These are phyloP conservation scores for Chrysopa pallens DNA, from an alignment of 1,140 invertebrate species.

Conservation along the genomic window DNA sequence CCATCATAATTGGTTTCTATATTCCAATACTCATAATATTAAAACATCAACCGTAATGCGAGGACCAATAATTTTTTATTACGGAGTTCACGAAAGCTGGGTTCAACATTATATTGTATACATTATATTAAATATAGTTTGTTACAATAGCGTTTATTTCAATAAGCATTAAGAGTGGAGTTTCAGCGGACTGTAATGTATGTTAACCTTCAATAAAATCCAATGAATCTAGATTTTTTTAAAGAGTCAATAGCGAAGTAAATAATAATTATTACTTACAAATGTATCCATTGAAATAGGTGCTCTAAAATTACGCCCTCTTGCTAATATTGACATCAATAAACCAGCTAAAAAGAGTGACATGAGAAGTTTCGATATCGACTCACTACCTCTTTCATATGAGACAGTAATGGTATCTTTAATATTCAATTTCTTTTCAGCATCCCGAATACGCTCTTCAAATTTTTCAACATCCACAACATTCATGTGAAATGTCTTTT, in stretches of 20 bases:
- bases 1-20: too few relatives aligned
- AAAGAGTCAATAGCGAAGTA: neutral
- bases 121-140: too few relatives aligned
- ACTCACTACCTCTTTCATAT: conserved; percentile 60
- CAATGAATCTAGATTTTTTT: too few relatives aligned
- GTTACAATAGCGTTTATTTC: too few relatives aligned
- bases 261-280: conserved; percentile 31
- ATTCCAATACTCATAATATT: too few relatives aligned
- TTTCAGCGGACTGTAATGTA: too few relatives aligned
- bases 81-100: too few relatives aligned
- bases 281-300: conserved; percentile 56
- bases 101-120: too few relatives aligned
- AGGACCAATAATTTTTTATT: too few relatives aligned
- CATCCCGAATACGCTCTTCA: conserved; percentile 72
- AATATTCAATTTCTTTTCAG: conserved; percentile 65
- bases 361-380: conserved; percentile 49
- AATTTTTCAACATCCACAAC: conserved; percentile 65
- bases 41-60: too few relatives aligned
- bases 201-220: too few relatives aligned
- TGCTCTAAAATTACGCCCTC: conserved; percentile 43
- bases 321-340: conserved; percentile 47
- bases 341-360: conserved; percentile 44
- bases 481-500: conserved; percentile 61
- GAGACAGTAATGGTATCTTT: conserved; percentile 59
- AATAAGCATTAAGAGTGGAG: too few relatives aligned